Evolutionary conservation across 2,113 vertebrate genomes (phyloP), one percentile per base, ranked within the genome.

Genomic region (Catharus bicknelli): DNA sequence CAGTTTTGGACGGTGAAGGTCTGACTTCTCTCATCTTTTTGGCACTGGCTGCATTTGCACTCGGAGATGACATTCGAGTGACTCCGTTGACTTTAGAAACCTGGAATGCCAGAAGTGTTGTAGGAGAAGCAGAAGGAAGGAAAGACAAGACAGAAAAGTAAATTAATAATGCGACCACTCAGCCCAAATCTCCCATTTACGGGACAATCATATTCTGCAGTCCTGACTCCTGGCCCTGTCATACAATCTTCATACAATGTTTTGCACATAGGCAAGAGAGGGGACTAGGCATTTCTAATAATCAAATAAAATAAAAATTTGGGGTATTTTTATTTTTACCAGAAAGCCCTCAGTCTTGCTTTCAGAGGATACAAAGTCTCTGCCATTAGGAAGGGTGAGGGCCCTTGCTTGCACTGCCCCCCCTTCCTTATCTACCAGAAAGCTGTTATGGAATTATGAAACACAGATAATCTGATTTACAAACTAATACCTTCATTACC

Each of bases 1-100:
- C 99, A 99, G 99, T 99, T 99, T 99, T 99, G 98, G 99, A 99
- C 97, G 98, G 98, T 98, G 99, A 98, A 98, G 98, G 98, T 98
- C 99, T 98, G 98, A 99, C 99, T 98, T 99, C 99, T 97, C 98
- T 98, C 93, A 98, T 98, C 98, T 99, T 99, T 99, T 99, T 99
- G 98, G 99, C 98, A 98, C 98, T 98, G 97, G 98, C 97, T 97
- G 98, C 97, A 96, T 98, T 98, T 95, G 97, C 97, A 98, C 98
- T 97, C 82, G 96, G 97, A 94, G 98, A 97, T 97, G 98, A 98
- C 95, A 98, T 97, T 96, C 99, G 98, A 90, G 98, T 99, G 98
- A 99, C 96, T 95, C 99, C 99, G 0, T 99, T 99, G 97, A 99
- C 98, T 98, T 99, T 99, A 86, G 99, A 98, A 96, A 99, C 98